phyloP scores from a whole-genome alignment of 2,113 vertebrate genomes.

The Odocoileus virginianus region DNA sequence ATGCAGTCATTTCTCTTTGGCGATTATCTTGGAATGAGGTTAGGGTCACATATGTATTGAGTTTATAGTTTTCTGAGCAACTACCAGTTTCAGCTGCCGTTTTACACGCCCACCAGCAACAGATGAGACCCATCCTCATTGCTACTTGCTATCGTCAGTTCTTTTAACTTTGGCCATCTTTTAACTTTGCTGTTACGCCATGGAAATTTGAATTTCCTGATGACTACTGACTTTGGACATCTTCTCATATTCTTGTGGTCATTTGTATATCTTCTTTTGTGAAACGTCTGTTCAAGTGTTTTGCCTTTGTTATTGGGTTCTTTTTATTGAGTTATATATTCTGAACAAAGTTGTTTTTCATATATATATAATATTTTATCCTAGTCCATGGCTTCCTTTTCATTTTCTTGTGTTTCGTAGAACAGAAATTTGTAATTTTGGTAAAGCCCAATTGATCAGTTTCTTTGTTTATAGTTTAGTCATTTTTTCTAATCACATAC shows the following conservation, averaged over 20 bases:
- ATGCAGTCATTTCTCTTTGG: background rate
- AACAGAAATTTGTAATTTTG: background rate
- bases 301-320: background rate
- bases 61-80: background rate
- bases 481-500: background rate
- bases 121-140: background rate
- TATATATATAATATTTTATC: background rate
- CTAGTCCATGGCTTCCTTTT: background rate
- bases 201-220: background rate
- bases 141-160: accelerated
- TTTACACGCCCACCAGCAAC: background rate
- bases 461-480: background rate
- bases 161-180: background rate
- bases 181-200: background rate
- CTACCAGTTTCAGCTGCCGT: background rate
- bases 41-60: background rate
- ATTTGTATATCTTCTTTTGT: background rate
- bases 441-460: background rate
- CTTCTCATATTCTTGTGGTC: background rate
- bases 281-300: background rate
- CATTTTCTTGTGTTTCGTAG: background rate
- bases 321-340: background rate
- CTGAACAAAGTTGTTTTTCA: background rate
- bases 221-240: background rate
- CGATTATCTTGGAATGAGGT: background rate